Evolutionary conservation across 2,888 invertebrate genomes (phyloP), one percentile per base, ranked within the genome.

Genomic region (Eupithecia centaureata): DNA sequence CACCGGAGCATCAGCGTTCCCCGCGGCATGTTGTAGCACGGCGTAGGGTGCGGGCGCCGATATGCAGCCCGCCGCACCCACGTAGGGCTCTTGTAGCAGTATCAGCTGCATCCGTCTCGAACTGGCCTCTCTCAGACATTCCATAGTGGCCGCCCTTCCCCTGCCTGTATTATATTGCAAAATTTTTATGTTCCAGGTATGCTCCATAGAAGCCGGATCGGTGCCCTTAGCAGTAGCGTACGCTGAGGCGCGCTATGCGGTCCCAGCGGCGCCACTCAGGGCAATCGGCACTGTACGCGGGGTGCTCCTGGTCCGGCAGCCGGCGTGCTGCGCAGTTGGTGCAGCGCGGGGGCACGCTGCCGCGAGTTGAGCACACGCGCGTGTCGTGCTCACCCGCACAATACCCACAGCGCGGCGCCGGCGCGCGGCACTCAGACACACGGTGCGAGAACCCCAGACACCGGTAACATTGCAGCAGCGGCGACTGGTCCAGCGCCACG

Each of bases 361-460:
- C 1, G 66, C 61, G 5, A n/a, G n/a, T n/a, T 66, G n/a, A n/a
- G n/a, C n/a, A n/a, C n/a, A n/a, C n/a, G n/a, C n/a, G n/a, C n/a
- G n/a, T n/a, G n/a, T n/a, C 66, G 32, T 66, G 66, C 2, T 28
- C 47, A 3, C 1, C 47, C 5, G 56, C 61, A 13, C 65, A 65
- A 47, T 57, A 56, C 0, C 65, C 65, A n/a, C 65, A 65, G 1
- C 30, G n/a, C 1, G 32, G 18, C 33, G 30, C 27, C 22, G 1
- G 10, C 7, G 42, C 25, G 5, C 27, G 12, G 32, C 65, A 65
- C 3, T 65, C 65, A 0, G 60, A 8, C 13, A 52, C 65, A 0
- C 33, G 8, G 27, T 66, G 65, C 22, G 47, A 28, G 47, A 65
- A 65, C 15, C 58, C 62, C 4, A 62, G 33, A n/a, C 66, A 66